Evolutionary conservation across 2,888 invertebrate genomes (phyloP), one percentile per base, ranked within the genome.

Genomic region (Clusia tigrina): DNA sequence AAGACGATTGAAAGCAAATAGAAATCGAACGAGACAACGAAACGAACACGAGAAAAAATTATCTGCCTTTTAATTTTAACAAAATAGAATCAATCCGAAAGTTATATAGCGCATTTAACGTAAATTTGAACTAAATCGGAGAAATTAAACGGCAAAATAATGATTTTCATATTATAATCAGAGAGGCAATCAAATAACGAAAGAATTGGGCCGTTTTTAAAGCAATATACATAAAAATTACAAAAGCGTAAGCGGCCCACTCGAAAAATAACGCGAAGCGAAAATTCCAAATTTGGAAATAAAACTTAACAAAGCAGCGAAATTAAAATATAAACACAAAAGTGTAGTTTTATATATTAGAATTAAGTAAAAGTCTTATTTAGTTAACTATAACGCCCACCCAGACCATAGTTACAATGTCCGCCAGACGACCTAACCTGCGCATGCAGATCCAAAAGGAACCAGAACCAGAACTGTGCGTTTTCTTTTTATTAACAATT

Each of bases 401-500:
- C 10, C 22, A 20, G 6, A n/a, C n/a, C n/a, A n/a, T n/a, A n/a
- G n/a, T n/a, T n/a, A n/a, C n/a, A 71, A 78, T 79, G 79, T 65
- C 73, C 64, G 71, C 72, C 65, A 71, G 70, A 69, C 74, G 72
- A 66, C 83, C 83, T 60, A 86, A 85, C 74, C 81, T 87, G 63
- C 87, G 85, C 76, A 79, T 87, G 22, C 82, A 84, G 69, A 84
- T 88, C 25, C 81, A 85, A 17, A 86, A 86, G 55, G 87, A 87
- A 71, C 76, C 83, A 42, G 84, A 86, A 59, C 73, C 70, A 32
- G 69, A 70, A 66, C 53, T 71, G 70, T 72, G 66, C 62, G 71
- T 69, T 48, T 24, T 1, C 3, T 18, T 2, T 58, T 46, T 6
- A 24, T 24, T 3, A 18, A 1, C 18, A 17, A 46, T 18, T 32